phyloP scores from a whole-genome alignment of 2,797 vertebrate genomes.

The Sebastes aleutianus region DNA sequence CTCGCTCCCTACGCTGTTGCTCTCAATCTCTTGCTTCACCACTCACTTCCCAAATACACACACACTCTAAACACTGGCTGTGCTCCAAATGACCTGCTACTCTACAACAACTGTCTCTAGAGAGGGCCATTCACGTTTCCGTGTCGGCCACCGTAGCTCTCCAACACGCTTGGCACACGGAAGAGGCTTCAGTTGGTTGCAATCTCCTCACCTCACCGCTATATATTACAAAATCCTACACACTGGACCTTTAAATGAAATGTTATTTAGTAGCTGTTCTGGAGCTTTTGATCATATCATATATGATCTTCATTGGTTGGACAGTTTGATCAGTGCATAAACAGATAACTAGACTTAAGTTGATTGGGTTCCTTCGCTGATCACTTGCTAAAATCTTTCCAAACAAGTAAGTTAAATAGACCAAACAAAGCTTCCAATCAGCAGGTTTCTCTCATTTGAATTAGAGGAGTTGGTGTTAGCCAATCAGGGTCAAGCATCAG shows the following conservation, averaged over 20 bases:
- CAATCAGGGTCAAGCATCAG: neutral
- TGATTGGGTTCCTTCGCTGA: neutral
- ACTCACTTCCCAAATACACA: no score
- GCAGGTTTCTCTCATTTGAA: neutral
- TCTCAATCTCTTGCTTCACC: no score
- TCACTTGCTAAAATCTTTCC: neutral
- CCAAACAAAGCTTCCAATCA: neutral
- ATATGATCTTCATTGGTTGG: neutral
- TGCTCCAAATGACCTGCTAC: no score
- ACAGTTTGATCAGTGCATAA: neutral
- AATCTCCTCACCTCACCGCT: no score
- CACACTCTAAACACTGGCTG: no score
- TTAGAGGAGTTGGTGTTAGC: neutral
- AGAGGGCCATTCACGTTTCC: no score
- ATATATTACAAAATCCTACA: accelerated
- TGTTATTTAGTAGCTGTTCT: neutral
- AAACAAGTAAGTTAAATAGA: neutral
- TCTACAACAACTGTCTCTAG: no score
- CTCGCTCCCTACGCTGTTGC: accelerated
- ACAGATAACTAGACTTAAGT: neutral
- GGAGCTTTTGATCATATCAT: neutral
- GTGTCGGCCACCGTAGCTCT: no score
- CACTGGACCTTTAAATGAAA: no score
- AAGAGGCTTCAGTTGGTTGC: no score
- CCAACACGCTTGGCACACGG: no score